A percentile compares a stretch with the other conserved stretches of the same genome.
Evolutionary conservation across 1,140 invertebrate species (phyloP).

Genomic region (Plectus sambesii): DNA sequence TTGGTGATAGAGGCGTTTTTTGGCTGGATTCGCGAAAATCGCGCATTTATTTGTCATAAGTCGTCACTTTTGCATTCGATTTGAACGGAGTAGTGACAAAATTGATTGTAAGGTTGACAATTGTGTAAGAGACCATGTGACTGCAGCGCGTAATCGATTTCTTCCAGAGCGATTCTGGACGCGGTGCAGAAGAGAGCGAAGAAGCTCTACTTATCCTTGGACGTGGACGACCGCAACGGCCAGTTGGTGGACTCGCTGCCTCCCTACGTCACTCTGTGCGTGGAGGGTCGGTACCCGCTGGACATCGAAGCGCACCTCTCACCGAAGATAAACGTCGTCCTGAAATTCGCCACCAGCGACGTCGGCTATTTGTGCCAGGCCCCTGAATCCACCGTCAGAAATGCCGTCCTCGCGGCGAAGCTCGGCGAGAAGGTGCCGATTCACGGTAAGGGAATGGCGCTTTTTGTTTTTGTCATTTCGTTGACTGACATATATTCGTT

Average conservation of each 20-base stretch:
- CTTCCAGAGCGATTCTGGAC: slow-evolving; percentile 20
- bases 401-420: slow-evolving; percentile 21
- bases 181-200: slow-evolving; percentile 21
- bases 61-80: too few species aligned
- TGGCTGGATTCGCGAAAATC: too few species aligned
- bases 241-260: slow-evolving; percentile 15
- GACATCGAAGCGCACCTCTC: slow-evolving; percentile 14
- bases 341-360: slow-evolving; percentile 29
- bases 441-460: slow-evolving; percentile 10
- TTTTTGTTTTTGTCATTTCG: background rate
- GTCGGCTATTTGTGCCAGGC: slow-evolving; percentile 26
- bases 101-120: too few species aligned
- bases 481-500: too few species aligned
- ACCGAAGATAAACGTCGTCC: slow-evolving; percentile 21
- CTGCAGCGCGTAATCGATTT: too few species aligned
- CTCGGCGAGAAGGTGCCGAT: slow-evolving; percentile 16
- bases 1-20: too few species aligned
- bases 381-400: slow-evolving; percentile 25
- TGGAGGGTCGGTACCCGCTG: slow-evolving; percentile 24
- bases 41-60: too few species aligned
- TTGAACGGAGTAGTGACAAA: too few species aligned
- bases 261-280: slow-evolving; percentile 27
- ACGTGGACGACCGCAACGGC: slow-evolving; percentile 19
- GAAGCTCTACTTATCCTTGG: slow-evolving; percentile 22
- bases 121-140: too few species aligned